Evolutionary conservation across 2,888 invertebrate genomes (phyloP).

Genomic region (Alloplasta piceator): DNA sequence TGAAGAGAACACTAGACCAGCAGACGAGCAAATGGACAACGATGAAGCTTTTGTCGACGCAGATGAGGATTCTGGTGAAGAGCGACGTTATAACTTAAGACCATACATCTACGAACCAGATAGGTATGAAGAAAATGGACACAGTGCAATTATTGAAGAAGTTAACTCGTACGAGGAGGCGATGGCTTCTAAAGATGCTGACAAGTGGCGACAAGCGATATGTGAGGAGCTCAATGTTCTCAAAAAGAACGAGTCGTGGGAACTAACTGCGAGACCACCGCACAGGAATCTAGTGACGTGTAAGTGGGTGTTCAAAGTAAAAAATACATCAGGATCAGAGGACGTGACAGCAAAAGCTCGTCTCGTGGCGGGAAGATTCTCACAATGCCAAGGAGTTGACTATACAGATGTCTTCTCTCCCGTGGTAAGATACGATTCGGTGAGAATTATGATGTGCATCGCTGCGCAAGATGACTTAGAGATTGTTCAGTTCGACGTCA

Average conservation of each 20-base stretch:
- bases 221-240: constrained; percentile 35
- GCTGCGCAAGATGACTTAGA: constrained; percentile 29
- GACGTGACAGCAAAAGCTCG: constrained; percentile 45
- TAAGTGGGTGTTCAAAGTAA: constrained; percentile 45
- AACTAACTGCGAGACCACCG: constrained; percentile 1
- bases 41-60: constrained; percentile 22
- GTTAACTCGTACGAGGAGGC: constrained; percentile 32
- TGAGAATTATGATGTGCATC: constrained; percentile 32
- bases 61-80: constrained; percentile 3
- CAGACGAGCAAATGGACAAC: constrained; percentile 1
- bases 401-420: constrained; percentile 20
- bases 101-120: constrained; percentile 3
- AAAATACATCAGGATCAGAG: neutral
- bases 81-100: constrained; percentile 2
- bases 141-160: too few relatives aligned
- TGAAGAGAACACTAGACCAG: constrained; percentile 12
- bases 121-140: constrained; percentile 5
- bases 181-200: constrained; percentile 4
- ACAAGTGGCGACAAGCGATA: constrained; percentile 34
- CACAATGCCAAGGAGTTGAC: constrained; percentile 17
- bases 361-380: constrained; percentile 31
- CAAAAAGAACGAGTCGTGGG: constrained; percentile 33
- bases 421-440: constrained; percentile 29
- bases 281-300: constrained; percentile 7
- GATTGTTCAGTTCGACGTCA: constrained; percentile 42